A percentile compares a stretch with the other conserved stretches of the same genome.
Conservation (phyloP, 2,113 vertebrate genomes). For the Pelodiscus sinensis region DNA sequence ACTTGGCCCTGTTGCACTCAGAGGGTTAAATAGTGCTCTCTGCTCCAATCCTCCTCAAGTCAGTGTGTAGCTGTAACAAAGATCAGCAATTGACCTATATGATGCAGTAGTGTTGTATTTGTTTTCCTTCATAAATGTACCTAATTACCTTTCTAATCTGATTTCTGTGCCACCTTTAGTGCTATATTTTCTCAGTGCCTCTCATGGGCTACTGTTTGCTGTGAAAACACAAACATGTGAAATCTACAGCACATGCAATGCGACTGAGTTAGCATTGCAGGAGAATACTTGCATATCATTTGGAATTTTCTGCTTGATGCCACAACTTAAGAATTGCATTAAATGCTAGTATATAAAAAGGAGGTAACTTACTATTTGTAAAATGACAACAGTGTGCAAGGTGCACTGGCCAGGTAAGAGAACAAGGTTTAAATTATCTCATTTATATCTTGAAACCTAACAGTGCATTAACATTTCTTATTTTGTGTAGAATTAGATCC, state of each 20-base stretch:
- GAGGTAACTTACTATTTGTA: neutral
- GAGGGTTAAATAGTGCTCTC: neutral
- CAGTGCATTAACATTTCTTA: neutral
- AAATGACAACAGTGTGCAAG: neutral
- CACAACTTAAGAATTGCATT: neutral
- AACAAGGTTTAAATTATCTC: neutral
- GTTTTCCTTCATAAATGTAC: neutral
- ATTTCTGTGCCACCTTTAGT: neutral
- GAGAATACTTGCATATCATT: neutral
- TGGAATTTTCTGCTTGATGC: neutral
- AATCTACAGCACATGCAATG: neutral
- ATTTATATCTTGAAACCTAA: neutral
- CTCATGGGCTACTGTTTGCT: neutral
- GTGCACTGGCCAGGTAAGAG: neutral
- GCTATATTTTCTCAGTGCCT: neutral
- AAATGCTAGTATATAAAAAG: neutral
- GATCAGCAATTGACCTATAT: neutral
- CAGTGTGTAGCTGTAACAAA: neutral
- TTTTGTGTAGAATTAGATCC: neutral
- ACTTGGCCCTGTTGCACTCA: neutral
- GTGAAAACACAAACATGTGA: neutral
- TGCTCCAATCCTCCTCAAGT: neutral
- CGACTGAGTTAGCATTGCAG: neutral
- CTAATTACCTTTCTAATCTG: neutral
- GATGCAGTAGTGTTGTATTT: neutral